Evolutionary conservation across 2,113 vertebrate species (phyloP).

Genomic region (Myotis yumanensis): DNA sequence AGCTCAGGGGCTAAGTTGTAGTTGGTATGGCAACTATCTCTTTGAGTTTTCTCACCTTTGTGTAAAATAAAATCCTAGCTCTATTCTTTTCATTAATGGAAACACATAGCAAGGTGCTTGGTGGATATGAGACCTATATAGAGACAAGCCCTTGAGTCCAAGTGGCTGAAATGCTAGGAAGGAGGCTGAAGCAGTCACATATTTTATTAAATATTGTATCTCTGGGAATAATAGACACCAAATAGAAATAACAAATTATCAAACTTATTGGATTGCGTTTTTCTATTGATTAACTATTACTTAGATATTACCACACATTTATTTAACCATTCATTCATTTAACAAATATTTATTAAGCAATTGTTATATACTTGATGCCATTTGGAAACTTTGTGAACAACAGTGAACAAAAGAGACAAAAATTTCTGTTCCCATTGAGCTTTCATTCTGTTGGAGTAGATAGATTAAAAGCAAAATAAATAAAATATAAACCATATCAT

Average conservation of each 20-base stretch:
- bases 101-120: conserved; percentile 49
- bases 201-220: background rate
- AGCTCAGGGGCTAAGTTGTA: conserved; percentile 61
- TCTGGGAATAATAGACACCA: background rate
- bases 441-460: background rate
- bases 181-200: background rate
- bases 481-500: background rate
- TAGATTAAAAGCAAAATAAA: background rate
- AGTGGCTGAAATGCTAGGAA: background rate
- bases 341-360: background rate
- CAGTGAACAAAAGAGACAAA: background rate
- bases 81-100: conserved; percentile 60
- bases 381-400: background rate
- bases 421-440: background rate
- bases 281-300: background rate
- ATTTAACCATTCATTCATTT: background rate
- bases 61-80: conserved; percentile 68
- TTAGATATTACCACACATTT: background rate
- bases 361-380: background rate
- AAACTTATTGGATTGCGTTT: background rate
- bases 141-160: background rate
- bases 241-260: conserved; percentile 1
- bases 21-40: conserved; percentile 51
- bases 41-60: conserved; percentile 57
- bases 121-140: background rate